Evolutionary conservation across 2,888 invertebrate species (phyloP), one percentile per base, ranked within the genome.

Genomic region (Aquatica leii): DNA sequence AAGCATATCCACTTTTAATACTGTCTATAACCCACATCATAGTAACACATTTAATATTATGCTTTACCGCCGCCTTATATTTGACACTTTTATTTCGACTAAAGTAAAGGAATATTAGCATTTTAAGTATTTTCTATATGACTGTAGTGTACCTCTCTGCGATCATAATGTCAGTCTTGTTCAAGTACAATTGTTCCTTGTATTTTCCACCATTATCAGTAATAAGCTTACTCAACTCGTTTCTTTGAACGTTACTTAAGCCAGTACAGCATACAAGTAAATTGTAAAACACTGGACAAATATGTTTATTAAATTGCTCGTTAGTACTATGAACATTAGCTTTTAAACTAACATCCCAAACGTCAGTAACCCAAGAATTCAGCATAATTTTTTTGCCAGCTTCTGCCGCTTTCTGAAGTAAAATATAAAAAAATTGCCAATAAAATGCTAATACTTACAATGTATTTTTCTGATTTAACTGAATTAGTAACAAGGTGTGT

Each of bases 401-500:
- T 74, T 87, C 86, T 20, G 86, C 84, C 12, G 94, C 93, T 80
- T 87, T 88, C 90, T 92, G 17, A n/a, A 34, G 76, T 12, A 65
- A 54, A 15, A 59, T 41, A 58, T n/a, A 35, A 41, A 57, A 17
- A 21, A 41, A 46, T 11, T 20, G n/a, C 14, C 18, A 21, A 15
- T 65, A 24, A 46, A 5, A 3, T 11, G 34, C 35, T 18, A 35
- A 18, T 21, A 82, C 84, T 82, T 80, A 90, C 92, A 82, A 88
- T 85, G 78, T 93, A 93, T 80, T 94, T 94, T 59, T 88, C 88
- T 0, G 92, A 91, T 65, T 88, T 85, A 0, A 92, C 90, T 21
- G 88, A 89, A 73, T 90, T 89, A 0, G 94, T 91, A 1, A 97
- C 85, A 15, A 97, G 84, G 82, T 96, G 95, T 5, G 95, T 96